Conservation (phyloP, 2,888 invertebrate genomes). For the Creontiades dilutus region DNA sequence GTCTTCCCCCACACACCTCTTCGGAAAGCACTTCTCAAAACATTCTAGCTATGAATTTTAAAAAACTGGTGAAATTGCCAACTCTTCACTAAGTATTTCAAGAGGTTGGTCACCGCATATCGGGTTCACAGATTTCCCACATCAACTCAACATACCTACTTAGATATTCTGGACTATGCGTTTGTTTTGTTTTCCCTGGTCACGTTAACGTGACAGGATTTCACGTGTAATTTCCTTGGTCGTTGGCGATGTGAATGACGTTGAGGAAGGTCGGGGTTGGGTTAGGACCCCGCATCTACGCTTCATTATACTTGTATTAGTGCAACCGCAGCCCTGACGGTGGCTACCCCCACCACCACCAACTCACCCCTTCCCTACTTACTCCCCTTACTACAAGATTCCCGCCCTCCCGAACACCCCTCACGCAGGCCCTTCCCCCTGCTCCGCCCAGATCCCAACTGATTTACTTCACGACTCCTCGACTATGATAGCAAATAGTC, state of each 20-base stretch:
- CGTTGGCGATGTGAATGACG: background rate
- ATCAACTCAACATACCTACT: too few species aligned
- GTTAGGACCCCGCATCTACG: constrained; percentile 6
- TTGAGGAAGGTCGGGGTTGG: constrained; percentile 19
- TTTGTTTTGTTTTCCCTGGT: too few species aligned
- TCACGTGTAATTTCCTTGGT: background rate
- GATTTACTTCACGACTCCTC: background rate
- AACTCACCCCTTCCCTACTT: background rate
- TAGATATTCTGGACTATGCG: too few species aligned
- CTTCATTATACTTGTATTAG: constrained; percentile 18
- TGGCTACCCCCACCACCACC: background rate
- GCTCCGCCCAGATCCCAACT: constrained; percentile 5
- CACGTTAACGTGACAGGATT: background rate
- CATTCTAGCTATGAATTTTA: too few species aligned
- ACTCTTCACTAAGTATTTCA: too few species aligned
- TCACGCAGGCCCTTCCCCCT: background rate
- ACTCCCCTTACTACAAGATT: background rate
- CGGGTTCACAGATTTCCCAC: too few species aligned
- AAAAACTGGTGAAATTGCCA: too few species aligned
- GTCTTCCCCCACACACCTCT: too few species aligned
- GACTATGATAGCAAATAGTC: too few species aligned
- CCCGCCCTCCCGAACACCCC: background rate
- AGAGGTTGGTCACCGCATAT: too few species aligned
- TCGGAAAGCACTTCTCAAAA: too few species aligned
- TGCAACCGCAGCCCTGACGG: background rate